phyloP scores from a whole-genome alignment of 2,113 vertebrate genomes.

The Noturus placidus region DNA sequence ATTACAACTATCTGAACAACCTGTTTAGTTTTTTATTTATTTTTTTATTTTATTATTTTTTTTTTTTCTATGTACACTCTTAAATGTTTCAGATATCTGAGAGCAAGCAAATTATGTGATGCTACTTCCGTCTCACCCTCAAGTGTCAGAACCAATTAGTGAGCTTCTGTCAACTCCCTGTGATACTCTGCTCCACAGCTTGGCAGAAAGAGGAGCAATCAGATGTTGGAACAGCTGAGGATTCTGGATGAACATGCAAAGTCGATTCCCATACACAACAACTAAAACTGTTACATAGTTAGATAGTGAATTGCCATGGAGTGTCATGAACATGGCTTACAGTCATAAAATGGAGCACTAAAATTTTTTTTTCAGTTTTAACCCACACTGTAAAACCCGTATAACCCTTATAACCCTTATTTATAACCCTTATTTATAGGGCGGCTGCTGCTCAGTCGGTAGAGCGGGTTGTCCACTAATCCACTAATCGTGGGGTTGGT shows the following conservation, averaged over 20 bases:
- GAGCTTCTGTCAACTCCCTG: conserved; percentile 53
- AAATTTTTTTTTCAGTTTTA: not conserved
- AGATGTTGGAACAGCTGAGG: conserved; percentile 35
- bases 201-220: conserved; percentile 38
- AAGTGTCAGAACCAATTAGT: conserved; percentile 68
- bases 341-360: not conserved
- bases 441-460: too few species aligned
- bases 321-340: not conserved
- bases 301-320: not conserved
- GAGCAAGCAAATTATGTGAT: conserved; percentile 52
- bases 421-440: too few species aligned
- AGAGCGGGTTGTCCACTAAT: too few species aligned
- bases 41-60: too few species aligned
- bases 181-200: conserved; percentile 45
- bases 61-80: not conserved
- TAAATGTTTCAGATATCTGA: conserved; percentile 10
- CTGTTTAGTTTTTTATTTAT: not conserved
- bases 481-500: too few species aligned
- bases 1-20: not conserved
- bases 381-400: too few species aligned
- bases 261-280: conserved; percentile 13
- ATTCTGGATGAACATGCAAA: conserved; percentile 31
- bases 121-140: conserved; percentile 60
- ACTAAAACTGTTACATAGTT: conserved; percentile 33
- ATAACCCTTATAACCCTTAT: too few species aligned